Base-by-base conservation (phyloP, 2,113 vertebrate species). In the Zingel zingel region DNA sequence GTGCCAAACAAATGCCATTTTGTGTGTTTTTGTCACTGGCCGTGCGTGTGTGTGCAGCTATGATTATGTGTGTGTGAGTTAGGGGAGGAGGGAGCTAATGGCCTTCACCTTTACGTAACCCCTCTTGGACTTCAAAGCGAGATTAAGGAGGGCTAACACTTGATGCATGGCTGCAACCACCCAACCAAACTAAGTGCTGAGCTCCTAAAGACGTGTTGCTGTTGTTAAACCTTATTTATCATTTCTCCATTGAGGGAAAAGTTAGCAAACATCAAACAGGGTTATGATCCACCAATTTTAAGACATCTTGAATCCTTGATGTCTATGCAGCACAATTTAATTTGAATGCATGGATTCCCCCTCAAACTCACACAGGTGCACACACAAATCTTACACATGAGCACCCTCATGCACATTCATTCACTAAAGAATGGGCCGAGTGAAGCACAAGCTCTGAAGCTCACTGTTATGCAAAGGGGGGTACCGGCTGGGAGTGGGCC, bases 41-140 rank as follows among this genome's bases (percentile, higher is more conserved):
- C 39, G 10, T 19, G 33, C 65, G 68, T 63, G 23, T 56, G 57
- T 47, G 74, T 68, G 48, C 33, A 72, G 27, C 23, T 63, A 36
- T 63, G 50, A 74, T 77, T 74, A 58, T 73, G 64, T 67, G 54
- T 82, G 61, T 79, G 72, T 81, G 30, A 5, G 30, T 61, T 70
- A 64, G 39, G 7, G 81, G 68, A 82, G 74, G 53, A 71, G 56
- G 73, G 74, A 79, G 70, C 78, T 87, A 86, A 87, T 64, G 83
- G 74, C 73, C 81, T 83, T 92, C 88, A 90, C 86, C 89, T 92
- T 92, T 81, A 77, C 57, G 30, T 86, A 91, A 92, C 87, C 86
- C 74, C 70, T 81, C 23, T 51, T 56, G 33, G 30, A 92, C 92
- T 93, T 94, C 93, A 94, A 95, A 95, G 93, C 13, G 61, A 92